phyloP scores from a whole-genome alignment of 2,797 vertebrate species.

The Rhinogobio ventralis region DNA sequence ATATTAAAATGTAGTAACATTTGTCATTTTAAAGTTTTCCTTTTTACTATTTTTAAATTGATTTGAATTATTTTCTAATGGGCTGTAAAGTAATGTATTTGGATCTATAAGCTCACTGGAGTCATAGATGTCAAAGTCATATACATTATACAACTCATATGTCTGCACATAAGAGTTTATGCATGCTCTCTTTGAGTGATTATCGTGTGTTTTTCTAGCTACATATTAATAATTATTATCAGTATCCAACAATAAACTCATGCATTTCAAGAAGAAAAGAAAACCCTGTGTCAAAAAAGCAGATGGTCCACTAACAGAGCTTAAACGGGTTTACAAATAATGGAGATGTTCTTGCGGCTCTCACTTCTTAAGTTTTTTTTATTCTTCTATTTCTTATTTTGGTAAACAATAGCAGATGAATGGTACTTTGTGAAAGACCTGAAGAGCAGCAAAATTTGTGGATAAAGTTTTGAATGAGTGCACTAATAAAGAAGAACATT shows the following conservation, averaged over 20 bases:
- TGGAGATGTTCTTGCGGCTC: slow-evolving; percentile 11
- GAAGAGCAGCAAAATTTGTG: slow-evolving; percentile 4
- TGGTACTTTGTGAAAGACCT: slow-evolving; percentile 26
- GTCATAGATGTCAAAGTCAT: not conserved
- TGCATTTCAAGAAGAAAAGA: not conserved
- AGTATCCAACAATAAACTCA: not conserved
- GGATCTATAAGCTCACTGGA: not conserved
- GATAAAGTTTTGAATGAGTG: slow-evolving; percentile 25
- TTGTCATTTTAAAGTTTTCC: not conserved
- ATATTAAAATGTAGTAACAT: not conserved
- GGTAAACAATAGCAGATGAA: slow-evolving; percentile 49
- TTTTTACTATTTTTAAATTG: not conserved
- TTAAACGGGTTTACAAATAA: slow-evolving; percentile 12
- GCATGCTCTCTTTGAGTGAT: not conserved
- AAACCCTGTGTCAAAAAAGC: slow-evolving; percentile 30
- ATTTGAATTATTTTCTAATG: not conserved
- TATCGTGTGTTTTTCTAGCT: not conserved
- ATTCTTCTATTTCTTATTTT: slow-evolving; percentile 16
- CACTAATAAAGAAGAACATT: slow-evolving; percentile 40
- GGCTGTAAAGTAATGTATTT: not conserved
- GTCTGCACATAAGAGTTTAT: not conserved
- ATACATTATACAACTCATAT: not conserved
- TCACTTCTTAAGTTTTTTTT: slow-evolving; percentile 3
- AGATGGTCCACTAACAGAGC: slow-evolving; percentile 38
- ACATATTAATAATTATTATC: slow-evolving; percentile 17